phyloP scores from a whole-genome alignment of 2,797 vertebrate species.

The Glossophaga mutica region DNA sequence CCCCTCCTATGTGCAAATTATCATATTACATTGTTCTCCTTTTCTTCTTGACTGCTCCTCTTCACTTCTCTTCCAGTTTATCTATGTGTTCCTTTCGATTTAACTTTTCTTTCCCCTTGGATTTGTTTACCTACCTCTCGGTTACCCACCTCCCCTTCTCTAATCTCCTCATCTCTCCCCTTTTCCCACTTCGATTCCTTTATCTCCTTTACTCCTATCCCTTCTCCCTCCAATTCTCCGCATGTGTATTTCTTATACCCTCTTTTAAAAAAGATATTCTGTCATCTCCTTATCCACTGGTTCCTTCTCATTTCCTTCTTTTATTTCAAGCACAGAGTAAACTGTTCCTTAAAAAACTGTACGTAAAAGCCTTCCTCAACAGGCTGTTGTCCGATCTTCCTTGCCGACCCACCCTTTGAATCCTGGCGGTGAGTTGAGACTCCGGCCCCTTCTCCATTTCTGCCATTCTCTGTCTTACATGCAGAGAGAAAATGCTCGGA shows the following conservation, averaged over 20 bases:
- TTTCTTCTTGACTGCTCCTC: background rate
- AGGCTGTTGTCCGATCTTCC: background rate
- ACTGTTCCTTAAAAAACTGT: background rate
- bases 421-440: background rate
- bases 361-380: background rate
- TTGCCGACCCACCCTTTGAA: background rate
- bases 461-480: background rate
- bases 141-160: background rate
- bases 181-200: background rate
- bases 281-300: no score
- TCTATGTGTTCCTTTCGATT: background rate
- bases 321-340: background rate
- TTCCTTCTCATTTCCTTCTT: background rate
- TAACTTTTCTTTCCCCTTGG: background rate
- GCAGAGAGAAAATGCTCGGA: background rate
- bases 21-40: background rate
- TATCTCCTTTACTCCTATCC: no score
- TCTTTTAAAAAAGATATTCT: background rate
- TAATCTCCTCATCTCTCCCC: background rate
- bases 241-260: background rate
- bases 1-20: background rate
- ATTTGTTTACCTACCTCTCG: no score
- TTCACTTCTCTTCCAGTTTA: background rate
- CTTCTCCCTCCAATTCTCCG: background rate
- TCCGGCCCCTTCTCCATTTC: background rate